These are phyloP conservation scores for Crax fasciolata DNA, from an alignment of 2,797 vertebrate genomes.

Conservation along the genomic window DNA sequence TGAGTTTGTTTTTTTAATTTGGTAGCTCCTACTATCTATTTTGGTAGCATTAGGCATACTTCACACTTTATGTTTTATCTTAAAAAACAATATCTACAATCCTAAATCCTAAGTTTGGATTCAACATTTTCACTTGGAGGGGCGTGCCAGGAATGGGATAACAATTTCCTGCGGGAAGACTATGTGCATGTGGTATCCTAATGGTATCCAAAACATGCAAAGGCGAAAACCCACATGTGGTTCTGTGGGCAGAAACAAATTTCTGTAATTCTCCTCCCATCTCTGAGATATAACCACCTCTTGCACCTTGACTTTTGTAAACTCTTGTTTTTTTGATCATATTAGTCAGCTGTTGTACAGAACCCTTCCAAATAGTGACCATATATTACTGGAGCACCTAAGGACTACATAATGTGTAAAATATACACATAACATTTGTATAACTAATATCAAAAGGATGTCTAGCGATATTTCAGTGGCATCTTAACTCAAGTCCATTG, in stretches of 20 bases:
- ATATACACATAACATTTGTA: neutral
- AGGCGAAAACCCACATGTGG: accelerated
- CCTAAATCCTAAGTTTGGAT: neutral
- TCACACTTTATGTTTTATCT: neutral
- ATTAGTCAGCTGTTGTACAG: neutral
- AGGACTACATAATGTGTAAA: neutral
- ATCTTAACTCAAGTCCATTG: neutral
- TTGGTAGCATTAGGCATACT: neutral
- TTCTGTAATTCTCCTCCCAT: neutral
- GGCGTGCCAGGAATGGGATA: neutral
- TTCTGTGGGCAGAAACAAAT: neutral
- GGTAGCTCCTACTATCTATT: neutral
- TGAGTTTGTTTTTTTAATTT: neutral
- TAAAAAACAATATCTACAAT: neutral
- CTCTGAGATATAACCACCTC: neutral
- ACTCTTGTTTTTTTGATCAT: neutral
- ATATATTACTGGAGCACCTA: neutral
- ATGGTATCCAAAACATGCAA: neutral
- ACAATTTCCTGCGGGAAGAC: neutral
- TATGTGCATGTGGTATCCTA: no score
- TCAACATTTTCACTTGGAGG: no score
- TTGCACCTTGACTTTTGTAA: neutral
- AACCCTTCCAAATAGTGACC: neutral
- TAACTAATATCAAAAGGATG: neutral
- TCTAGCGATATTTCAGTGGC: neutral